These are phyloP conservation scores for Mesembrinibis cayennensis DNA, from an alignment of 2,113 vertebrate species.

Conservation along the genomic window DNA sequence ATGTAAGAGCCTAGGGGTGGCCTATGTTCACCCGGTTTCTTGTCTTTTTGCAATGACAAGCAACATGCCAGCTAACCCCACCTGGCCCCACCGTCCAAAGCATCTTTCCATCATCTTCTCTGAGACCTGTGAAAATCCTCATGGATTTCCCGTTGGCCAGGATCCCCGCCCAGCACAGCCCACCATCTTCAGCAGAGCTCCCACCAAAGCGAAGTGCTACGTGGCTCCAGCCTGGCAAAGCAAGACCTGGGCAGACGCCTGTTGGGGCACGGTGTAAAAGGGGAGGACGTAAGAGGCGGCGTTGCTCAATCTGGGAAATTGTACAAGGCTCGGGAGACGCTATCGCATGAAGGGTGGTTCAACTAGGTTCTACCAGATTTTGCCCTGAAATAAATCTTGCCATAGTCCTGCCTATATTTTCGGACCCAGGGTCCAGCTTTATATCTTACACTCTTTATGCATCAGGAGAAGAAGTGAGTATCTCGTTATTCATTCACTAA, in stretches of 20 bases:
- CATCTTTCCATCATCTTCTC: neutral
- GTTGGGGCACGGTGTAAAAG: fast-evolving
- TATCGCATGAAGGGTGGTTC: neutral
- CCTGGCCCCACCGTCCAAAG: neutral
- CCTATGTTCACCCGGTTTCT: neutral
- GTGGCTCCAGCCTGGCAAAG: neutral
- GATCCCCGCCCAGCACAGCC: neutral
- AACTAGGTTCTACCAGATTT: neutral
- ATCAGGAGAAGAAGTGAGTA: neutral
- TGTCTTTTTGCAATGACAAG: neutral
- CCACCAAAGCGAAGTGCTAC: fast-evolving
- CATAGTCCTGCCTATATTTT: neutral
- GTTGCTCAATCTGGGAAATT: neutral
- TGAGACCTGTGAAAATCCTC: neutral
- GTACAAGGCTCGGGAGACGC: neutral
- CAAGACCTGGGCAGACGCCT: neutral
- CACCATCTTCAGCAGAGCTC: neutral
- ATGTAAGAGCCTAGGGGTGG: neutral
- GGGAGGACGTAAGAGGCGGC: neutral
- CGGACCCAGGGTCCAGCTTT: neutral
- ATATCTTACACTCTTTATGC: neutral
- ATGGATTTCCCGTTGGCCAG: fast-evolving
- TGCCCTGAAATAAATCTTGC: neutral
- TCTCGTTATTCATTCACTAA: neutral
- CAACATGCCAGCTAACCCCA: neutral